Base-by-base conservation (phyloP, 2,113 vertebrate genomes). In the Nothobranchius furzeri region DNA sequence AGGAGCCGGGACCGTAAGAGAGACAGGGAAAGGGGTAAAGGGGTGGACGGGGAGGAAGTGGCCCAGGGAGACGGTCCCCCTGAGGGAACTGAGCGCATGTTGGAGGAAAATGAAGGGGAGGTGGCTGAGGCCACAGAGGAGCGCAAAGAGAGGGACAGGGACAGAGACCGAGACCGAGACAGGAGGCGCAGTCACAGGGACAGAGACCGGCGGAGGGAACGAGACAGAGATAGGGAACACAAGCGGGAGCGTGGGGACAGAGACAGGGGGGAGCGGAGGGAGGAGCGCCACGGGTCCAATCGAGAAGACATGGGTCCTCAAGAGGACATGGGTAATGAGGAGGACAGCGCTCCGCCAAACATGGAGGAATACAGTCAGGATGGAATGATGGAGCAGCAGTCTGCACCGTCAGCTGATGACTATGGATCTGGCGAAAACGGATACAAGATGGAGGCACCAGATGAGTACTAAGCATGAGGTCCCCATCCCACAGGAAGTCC, bases 401-500 rank as follows among this genome's bases (percentile, higher is more conserved):
- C 92, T 0, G 85, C 88, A 65, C 92, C 90, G 17, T 90, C 93
- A 0, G 91, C 93, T 0, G 95, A 96, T 0, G 94, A 93, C 12
- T 96, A 95, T 0, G 86, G 90, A n/a, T 94, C 95, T 40, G 92
- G 94, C 0, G 95, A 96, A 74, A 97, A 97, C 0, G 96, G 96
- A n/a, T 96, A 93, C 87, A 91, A 95, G 88, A 88, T 95, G 88
- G 95, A 96, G 74, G 75, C 89, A 0, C 89, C 93, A 12, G 95
- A 96, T 2, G 95, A 93, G 91, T 92, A 92, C 68, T 93, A 73
- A 93, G 35, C 37, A 9, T 40, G 4, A 55, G 0, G 4, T 2
- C 17, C 30, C 43, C 43, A 1, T 20, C 17, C 2, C 11, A 17
- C 56, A 54, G 6, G 46, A 56, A 37, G 47, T 7, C 12, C 2